Conservation (phyloP, 2,888 invertebrate species). For the Erebia palarica region DNA sequence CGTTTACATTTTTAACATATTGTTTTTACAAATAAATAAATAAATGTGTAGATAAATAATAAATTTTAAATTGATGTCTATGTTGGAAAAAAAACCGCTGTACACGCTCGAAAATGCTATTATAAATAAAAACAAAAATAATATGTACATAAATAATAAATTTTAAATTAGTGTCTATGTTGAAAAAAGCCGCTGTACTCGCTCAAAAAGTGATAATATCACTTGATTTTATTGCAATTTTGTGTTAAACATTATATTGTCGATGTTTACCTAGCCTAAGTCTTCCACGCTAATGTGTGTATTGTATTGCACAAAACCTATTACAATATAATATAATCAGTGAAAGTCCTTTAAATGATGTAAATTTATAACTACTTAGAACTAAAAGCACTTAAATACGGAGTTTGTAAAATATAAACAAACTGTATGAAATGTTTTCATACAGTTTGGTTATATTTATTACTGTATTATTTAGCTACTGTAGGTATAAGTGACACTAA, state of each 20-base stretch:
- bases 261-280: conserved; percentile 32
- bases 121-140: conserved; percentile 3
- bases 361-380: not conserved
- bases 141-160: conserved; percentile 25
- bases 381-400: not conserved
- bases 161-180: conserved; percentile 16
- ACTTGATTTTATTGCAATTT: conserved; percentile 8
- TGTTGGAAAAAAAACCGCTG: conserved; percentile 37
- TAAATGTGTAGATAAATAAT: conserved; percentile 24
- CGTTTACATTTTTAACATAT: conserved; percentile 24
- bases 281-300: conserved; percentile 34
- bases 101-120: conserved; percentile 48
- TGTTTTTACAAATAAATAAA: conserved; percentile 18
- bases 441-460: no score
- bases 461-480: not conserved
- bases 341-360: not conserved
- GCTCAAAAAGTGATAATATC: conserved; percentile 45
- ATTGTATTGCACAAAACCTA: conserved; percentile 32
- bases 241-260: not conserved
- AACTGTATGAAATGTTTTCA: not conserved
- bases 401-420: not conserved
- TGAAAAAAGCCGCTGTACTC: conserved; percentile 42
- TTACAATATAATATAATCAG: conserved; percentile 5
- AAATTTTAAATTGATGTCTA: conserved; percentile 19
- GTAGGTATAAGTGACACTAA: not conserved